phyloP scores from a whole-genome alignment of 2,888 invertebrate genomes.

The Corbicula japonica region DNA sequence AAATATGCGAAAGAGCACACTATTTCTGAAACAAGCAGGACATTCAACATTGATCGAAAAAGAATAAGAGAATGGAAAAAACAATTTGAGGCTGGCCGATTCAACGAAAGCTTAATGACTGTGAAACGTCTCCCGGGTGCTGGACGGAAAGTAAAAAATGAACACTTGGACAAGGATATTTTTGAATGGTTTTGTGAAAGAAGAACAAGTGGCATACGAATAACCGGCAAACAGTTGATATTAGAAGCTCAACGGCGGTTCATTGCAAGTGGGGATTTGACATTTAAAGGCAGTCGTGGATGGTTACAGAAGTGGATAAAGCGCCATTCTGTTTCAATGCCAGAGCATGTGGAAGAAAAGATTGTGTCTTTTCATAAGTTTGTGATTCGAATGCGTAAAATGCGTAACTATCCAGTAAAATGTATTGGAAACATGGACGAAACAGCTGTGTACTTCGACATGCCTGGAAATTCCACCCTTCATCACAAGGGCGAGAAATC shows the following conservation, averaged over 20 bases:
- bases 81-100: conserved; percentile 3
- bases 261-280: conserved; percentile 8
- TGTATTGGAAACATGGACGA: conserved; percentile 24
- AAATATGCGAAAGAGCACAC: conserved; percentile 32
- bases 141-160: conserved; percentile 27
- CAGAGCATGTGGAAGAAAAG: conserved; percentile 24
- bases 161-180: conserved; percentile 28
- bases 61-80: conserved; percentile 20
- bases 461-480: conserved; percentile 39
- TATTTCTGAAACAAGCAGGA: conserved; percentile 26
- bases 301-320: conserved; percentile 35
- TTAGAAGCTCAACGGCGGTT: conserved; percentile 28
- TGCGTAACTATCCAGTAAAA: neutral
- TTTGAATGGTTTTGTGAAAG: conserved; percentile 36
- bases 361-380: conserved; percentile 26
- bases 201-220: conserved; percentile 6
- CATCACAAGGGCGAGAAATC: conserved; percentile 31
- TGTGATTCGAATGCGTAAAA: conserved; percentile 15
- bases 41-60: conserved; percentile 21
- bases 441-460: conserved; percentile 35
- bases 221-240: conserved; percentile 24
- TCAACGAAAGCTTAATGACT: neutral
- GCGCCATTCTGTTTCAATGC: conserved; percentile 26
- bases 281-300: conserved; percentile 29
- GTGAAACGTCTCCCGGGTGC: conserved; percentile 1